A percentile compares a stretch with the other conserved stretches of the same genome.
These are phyloP conservation scores for Rhadinocentrus ornatus DNA, from an alignment of 2,797 vertebrate genomes.

Conservation along the genomic window DNA sequence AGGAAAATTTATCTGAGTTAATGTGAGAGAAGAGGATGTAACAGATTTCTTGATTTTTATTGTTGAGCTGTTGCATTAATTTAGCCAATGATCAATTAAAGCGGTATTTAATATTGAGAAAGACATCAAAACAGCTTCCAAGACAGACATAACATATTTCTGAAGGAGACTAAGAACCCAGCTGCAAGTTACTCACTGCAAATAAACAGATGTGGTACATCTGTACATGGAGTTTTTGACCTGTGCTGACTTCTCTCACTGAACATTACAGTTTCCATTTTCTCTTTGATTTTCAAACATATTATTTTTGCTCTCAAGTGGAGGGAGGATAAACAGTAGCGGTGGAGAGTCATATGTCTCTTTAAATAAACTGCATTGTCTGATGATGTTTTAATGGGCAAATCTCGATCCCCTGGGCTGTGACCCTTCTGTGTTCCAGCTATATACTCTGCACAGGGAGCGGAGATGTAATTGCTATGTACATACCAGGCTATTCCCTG, in stretches of 20 bases:
- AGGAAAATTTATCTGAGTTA: conserved; percentile 50
- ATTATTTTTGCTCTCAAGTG: conserved; percentile 66
- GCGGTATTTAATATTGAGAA: conserved; percentile 19
- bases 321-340: conserved; percentile 73
- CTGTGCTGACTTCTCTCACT: conserved; percentile 45
- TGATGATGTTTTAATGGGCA: conserved; percentile 80
- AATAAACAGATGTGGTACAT: conserved; percentile 57
- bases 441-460: conserved; percentile 40
- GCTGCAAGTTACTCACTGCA: conserved; percentile 28
- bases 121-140: conserved; percentile 42
- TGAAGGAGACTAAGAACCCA: conserved; percentile 18
- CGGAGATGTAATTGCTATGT: conserved; percentile 69
- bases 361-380: conserved; percentile 75
- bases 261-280: conserved; percentile 58
- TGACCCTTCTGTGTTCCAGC: conserved; percentile 57
- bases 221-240: conserved; percentile 58
- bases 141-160: conserved; percentile 28
- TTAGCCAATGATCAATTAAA: background rate
- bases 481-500: conserved; percentile 56
- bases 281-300: conserved; percentile 61
- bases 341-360: conserved; percentile 67
- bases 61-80: conserved; percentile 1
- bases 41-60: conserved; percentile 1
- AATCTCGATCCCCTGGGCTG: conserved; percentile 68
- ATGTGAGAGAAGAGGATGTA: conserved; percentile 31